Evolutionary conservation across 2,797 vertebrate genomes (phyloP).

Genomic region (Thalassophryne amazonica): DNA sequence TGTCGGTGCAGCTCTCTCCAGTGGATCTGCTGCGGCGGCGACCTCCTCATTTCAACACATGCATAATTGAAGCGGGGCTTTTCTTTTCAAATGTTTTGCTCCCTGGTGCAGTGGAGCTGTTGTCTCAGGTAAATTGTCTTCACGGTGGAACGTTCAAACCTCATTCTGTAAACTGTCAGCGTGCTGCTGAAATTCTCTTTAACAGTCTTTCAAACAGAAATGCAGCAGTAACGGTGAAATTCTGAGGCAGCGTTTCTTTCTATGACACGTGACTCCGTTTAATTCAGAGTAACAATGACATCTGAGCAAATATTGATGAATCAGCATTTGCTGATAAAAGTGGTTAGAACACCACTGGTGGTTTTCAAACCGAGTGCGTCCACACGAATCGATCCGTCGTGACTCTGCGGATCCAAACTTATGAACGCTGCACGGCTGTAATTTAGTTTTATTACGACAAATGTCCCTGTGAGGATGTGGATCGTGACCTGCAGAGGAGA

Average conservation of each 20-base stretch:
- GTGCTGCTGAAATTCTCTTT: not conserved
- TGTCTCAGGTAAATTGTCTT: constrained; percentile 48
- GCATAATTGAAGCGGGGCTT: constrained; percentile 47
- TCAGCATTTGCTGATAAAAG: too few species aligned
- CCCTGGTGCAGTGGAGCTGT: constrained; percentile 37
- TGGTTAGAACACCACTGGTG: too few species aligned
- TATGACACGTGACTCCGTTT: too few species aligned
- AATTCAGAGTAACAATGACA: too few species aligned
- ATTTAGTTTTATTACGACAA: constrained; percentile 6
- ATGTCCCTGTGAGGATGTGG: not conserved
- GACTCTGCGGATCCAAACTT: not conserved
- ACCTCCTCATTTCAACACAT: constrained; percentile 51
- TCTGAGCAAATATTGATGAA: too few species aligned
- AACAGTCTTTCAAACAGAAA: too few species aligned
- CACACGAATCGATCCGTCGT: too few species aligned
- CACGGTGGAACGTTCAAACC: constrained; percentile 37
- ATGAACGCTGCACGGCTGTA: constrained; percentile 3
- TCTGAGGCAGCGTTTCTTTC: too few species aligned
- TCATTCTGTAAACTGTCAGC: constrained; percentile 8
- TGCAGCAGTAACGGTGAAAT: too few species aligned
- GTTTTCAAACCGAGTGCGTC: too few species aligned
- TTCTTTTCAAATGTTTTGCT: constrained; percentile 39
- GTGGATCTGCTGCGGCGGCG: constrained; percentile 18
- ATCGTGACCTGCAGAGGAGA: constrained; percentile 5
- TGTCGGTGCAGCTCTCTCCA: constrained; percentile 23